phyloP scores from a whole-genome alignment of 1,140 invertebrate genomes.

The Ruditapes philippinarum region DNA sequence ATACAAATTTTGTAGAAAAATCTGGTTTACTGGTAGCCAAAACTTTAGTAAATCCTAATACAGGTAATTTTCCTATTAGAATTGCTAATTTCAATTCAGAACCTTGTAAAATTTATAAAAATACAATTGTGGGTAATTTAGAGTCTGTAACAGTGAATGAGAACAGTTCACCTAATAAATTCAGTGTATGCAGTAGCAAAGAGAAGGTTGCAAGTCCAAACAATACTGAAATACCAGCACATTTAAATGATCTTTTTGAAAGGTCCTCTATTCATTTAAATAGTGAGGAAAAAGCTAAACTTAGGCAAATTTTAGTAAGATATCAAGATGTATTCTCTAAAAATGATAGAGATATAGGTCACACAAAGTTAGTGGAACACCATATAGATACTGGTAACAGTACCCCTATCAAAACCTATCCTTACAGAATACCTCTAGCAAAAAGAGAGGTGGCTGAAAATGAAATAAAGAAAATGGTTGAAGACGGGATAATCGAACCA shows the following conservation, averaged over 20 bases:
- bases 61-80: neutral
- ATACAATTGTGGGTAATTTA: neutral
- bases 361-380: conserved; percentile 33
- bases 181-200: too few relatives aligned
- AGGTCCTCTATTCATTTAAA: too few relatives aligned
- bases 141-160: too few relatives aligned
- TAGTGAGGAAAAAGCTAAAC: neutral
- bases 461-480: conserved; percentile 36
- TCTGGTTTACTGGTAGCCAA: too few relatives aligned
- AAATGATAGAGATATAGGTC: conserved; percentile 39
- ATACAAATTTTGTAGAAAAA: too few relatives aligned
- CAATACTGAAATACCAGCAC: neutral
- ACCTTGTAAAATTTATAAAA: conserved; percentile 1
- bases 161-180: too few relatives aligned
- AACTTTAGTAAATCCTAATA: too few relatives aligned
- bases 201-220: too few relatives aligned
- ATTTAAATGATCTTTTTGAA: too few relatives aligned
- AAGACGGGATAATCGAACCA: conserved; percentile 78
- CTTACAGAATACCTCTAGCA: conserved; percentile 8
- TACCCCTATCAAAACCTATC: conserved; percentile 2
- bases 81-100: neutral
- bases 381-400: conserved; percentile 24
- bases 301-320: conserved; percentile 13
- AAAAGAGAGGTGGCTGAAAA: conserved; percentile 23
- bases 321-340: conserved; percentile 13